A percentile compares a stretch with the other conserved stretches of the same genome.
Evolutionary conservation across 2,113 vertebrate genomes (phyloP).

Genomic region (Trichechus manatus): DNA sequence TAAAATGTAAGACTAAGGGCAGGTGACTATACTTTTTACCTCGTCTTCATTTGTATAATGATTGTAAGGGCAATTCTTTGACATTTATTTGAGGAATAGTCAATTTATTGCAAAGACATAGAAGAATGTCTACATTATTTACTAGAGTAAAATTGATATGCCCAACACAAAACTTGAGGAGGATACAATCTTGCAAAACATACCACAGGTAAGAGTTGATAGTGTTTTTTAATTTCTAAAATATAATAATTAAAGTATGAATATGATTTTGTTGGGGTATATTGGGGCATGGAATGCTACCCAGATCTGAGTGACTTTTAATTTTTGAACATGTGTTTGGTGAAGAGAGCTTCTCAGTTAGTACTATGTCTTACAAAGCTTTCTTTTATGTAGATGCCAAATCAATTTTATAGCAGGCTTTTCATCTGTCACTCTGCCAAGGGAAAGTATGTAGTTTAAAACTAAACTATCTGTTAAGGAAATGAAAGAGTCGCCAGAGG

Average conservation of each 20-base stretch:
- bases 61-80: fast-evolving
- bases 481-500: constrained; percentile 77
- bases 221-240: background rate
- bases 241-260: background rate
- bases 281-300: background rate
- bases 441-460: constrained; percentile 80
- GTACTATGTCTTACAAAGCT: constrained; percentile 54
- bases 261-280: background rate
- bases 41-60: background rate
- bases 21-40: fast-evolving
- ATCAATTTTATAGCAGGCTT: constrained; percentile 82
- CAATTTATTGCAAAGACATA: background rate
- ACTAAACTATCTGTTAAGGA: constrained; percentile 83
- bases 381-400: constrained; percentile 77
- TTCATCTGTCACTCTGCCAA: constrained; percentile 80
- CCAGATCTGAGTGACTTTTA: constrained; percentile 51
- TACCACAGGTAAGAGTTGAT: background rate
- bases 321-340: constrained; percentile 29
- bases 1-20: background rate
- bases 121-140: background rate
- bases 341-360: constrained; percentile 57
- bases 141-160: background rate
- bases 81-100: background rate
- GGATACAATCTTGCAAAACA: background rate
- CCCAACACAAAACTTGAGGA: background rate